A percentile compares a stretch with the other conserved stretches of the same genome.
phyloP scores from a whole-genome alignment of 2,888 invertebrate genomes.

The Electrophaes corylata region DNA sequence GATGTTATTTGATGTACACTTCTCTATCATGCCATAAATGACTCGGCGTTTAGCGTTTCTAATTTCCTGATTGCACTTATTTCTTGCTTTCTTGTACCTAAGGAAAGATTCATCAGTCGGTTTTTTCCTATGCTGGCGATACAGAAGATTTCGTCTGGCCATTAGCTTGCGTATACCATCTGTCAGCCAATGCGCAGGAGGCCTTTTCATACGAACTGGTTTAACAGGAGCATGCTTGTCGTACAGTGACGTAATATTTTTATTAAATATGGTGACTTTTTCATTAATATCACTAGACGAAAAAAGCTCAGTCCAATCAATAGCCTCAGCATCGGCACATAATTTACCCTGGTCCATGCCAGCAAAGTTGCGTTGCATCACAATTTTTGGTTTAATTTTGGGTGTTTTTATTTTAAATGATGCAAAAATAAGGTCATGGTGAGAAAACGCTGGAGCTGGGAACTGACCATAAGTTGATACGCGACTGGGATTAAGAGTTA shows the following conservation, averaged over 20 bases:
- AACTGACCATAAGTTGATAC: background rate
- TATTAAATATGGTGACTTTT: background rate
- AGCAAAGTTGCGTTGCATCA: conserved; percentile 7
- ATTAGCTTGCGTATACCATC: conserved; percentile 2
- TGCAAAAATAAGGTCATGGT: conserved; percentile 5
- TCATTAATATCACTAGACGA: background rate
- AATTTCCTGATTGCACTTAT: conserved; percentile 1
- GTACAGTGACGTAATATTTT: background rate
- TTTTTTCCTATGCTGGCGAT: background rate
- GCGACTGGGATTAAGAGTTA: background rate
- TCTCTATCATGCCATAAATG: background rate
- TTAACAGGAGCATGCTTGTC: conserved; percentile 6
- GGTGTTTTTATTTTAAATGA: background rate
- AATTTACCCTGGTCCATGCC: background rate
- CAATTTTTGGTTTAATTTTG: background rate
- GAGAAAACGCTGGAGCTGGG: conserved; percentile 6
- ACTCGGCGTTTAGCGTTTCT: conserved; percentile 3
- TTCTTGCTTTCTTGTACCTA: background rate
- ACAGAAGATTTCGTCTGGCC: background rate
- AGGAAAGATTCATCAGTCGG: background rate
- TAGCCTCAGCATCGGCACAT: background rate
- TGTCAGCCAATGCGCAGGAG: conserved; percentile 1
- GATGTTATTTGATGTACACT: background rate
- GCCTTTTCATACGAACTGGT: conserved; percentile 2
- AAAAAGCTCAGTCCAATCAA: conserved; percentile 1